These are phyloP conservation scores for Melanophora roralis DNA, from an alignment of 2,888 invertebrate genomes.

Conservation along the genomic window DNA sequence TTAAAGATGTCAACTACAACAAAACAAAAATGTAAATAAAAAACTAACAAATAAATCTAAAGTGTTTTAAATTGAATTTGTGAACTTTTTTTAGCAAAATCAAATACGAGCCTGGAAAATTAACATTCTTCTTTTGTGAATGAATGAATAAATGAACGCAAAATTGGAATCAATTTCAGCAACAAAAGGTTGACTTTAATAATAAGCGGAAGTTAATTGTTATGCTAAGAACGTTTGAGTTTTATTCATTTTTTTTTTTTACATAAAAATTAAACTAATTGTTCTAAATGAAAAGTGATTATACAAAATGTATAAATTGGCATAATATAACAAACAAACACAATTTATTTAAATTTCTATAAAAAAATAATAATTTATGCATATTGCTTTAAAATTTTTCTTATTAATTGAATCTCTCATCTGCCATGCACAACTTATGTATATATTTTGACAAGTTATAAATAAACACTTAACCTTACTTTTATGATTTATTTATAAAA, in stretches of 20 bases:
- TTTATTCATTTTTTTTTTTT: neutral
- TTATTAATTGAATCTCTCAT: neutral
- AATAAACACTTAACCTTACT: slow-evolving; percentile 13
- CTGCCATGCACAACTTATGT: neutral
- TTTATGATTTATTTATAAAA: neutral
- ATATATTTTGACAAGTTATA: neutral
- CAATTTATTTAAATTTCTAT: neutral
- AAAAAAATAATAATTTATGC: neutral
- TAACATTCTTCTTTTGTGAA: neutral
- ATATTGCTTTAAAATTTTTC: neutral
- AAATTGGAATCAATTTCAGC: neutral
- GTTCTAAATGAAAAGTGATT: neutral
- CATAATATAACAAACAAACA: neutral
- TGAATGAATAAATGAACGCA: neutral
- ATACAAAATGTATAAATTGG: neutral
- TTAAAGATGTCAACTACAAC: slow-evolving; percentile 1
- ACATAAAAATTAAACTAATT: neutral
- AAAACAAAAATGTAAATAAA: neutral
- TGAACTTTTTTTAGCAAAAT: neutral
- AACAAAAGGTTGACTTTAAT: slow-evolving; percentile 3
- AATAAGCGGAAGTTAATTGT: slow-evolving; percentile 63
- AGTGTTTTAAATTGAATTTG: slow-evolving; percentile 17
- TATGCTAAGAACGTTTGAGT: slow-evolving; percentile 48
- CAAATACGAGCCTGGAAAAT: neutral
- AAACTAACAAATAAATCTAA: neutral